These are phyloP conservation scores for Hydriomena furcata DNA, from an alignment of 2,888 invertebrate genomes.

Conservation along the genomic window DNA sequence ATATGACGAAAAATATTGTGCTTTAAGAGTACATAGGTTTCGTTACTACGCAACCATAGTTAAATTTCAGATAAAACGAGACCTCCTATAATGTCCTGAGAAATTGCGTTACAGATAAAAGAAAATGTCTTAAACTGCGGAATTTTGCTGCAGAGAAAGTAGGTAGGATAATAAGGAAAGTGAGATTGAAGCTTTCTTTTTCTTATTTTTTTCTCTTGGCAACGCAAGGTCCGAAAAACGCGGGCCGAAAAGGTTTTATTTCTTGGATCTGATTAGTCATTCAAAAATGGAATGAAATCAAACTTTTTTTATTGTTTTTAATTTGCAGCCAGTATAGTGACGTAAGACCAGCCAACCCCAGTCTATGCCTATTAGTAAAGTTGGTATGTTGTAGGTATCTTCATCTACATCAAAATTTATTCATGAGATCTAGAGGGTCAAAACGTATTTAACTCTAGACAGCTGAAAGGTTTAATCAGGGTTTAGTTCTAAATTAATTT, in stretches of 20 bases:
- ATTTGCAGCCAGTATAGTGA: background rate
- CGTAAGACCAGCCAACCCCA: background rate
- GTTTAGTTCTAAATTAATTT: constrained; percentile 20
- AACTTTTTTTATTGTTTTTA: background rate
- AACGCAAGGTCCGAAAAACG: constrained; percentile 1
- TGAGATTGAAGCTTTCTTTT: constrained; percentile 27
- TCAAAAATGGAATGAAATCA: constrained; percentile 1
- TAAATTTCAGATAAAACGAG: constrained; percentile 60
- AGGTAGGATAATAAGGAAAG: constrained; percentile 35
- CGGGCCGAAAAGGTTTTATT: constrained; percentile 7
- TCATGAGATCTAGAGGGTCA: constrained; percentile 21
- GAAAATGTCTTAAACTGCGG: constrained; percentile 60
- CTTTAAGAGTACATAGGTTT: too few species aligned
- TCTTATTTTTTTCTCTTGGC: constrained; percentile 12
- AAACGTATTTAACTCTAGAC: constrained; percentile 16
- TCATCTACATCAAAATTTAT: constrained; percentile 8
- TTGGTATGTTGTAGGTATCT: constrained; percentile 1
- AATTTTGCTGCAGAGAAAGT: constrained; percentile 39
- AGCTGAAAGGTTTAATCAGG: constrained; percentile 22
- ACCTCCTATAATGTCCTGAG: constrained; percentile 60
- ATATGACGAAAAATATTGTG: too few species aligned
- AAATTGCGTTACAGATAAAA: constrained; percentile 65
- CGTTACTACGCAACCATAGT: constrained; percentile 47
- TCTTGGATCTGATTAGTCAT: constrained; percentile 2
- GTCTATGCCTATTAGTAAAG: background rate